phyloP scores from a whole-genome alignment of 2,888 invertebrate genomes.

The Andrena chrysosceles region DNA sequence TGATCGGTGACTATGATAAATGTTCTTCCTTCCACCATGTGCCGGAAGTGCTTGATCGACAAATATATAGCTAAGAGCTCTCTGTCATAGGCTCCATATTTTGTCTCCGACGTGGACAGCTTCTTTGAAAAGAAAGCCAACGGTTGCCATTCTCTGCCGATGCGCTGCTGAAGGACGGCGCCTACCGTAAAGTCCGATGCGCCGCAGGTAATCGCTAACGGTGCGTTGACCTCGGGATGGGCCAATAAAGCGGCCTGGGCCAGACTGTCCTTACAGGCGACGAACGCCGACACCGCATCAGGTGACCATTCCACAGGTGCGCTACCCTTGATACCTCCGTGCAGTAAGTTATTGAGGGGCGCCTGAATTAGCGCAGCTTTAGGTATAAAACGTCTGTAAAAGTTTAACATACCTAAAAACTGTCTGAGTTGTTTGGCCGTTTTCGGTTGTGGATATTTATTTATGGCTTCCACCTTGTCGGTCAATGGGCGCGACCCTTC shows the following conservation, averaged over 20 bases:
- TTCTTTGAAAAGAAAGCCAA: not conserved
- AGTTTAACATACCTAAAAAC: no score
- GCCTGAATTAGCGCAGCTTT: slow-evolving; percentile 3
- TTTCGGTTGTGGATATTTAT: not conserved
- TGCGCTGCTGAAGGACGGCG: slow-evolving; percentile 43
- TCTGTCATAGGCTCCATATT: slow-evolving; percentile 1
- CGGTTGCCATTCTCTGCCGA: slow-evolving; percentile 34
- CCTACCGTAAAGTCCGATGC: slow-evolving; percentile 35
- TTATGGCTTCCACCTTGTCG: slow-evolving; percentile 6
- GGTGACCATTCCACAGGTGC: not conserved
- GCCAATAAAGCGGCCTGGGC: not conserved
- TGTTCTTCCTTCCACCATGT: slow-evolving; percentile 37
- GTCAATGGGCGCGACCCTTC: no score
- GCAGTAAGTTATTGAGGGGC: slow-evolving; percentile 6
- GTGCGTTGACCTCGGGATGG: not conserved
- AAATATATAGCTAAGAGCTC: not conserved
- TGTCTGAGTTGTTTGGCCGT: no score
- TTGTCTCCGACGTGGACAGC: not conserved
- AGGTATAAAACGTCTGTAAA: not conserved
- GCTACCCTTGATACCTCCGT: not conserved
- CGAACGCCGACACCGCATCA: not conserved
- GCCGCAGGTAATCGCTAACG: not conserved
- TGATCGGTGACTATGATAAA: slow-evolving; percentile 11
- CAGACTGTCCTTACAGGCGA: not conserved
- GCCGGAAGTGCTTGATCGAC: slow-evolving; percentile 24